These are phyloP conservation scores for Cactoblastis cactorum DNA, from an alignment of 2,888 invertebrate species.

Conservation along the genomic window DNA sequence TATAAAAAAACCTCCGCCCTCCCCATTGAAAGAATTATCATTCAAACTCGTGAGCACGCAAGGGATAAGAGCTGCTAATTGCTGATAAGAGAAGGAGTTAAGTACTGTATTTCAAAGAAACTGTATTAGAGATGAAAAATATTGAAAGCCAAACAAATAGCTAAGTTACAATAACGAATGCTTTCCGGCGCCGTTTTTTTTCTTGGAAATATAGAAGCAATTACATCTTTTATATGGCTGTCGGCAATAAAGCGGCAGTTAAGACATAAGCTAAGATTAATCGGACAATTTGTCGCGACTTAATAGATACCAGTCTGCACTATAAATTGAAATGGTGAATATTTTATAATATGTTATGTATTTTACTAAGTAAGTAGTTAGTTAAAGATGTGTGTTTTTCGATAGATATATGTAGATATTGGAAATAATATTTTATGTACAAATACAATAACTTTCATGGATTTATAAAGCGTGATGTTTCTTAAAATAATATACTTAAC, in stretches of 20 bases:
- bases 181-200: not conserved
- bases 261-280: constrained; percentile 57
- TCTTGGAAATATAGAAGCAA: not conserved
- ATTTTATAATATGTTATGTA: constrained; percentile 8
- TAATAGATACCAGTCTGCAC: constrained; percentile 21
- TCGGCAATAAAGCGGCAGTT: constrained; percentile 35
- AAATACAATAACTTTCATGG: too few species aligned
- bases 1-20: too few species aligned
- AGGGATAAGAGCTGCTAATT: too few species aligned
- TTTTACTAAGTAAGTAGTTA: not conserved
- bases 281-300: constrained; percentile 48
- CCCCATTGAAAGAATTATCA: too few species aligned
- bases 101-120: too few species aligned
- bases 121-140: too few species aligned
- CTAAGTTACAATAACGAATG: not conserved
- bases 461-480: too few species aligned
- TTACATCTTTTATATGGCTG: constrained; percentile 13
- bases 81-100: too few species aligned
- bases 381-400: not conserved
- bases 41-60: too few species aligned
- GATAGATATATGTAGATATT: too few species aligned
- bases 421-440: too few species aligned
- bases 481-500: too few species aligned
- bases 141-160: not conserved
- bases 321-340: constrained; percentile 38